Evolutionary conservation across 2,888 invertebrate species (phyloP), one percentile per base, ranked within the genome.

Genomic region (Volucella zonaria): DNA sequence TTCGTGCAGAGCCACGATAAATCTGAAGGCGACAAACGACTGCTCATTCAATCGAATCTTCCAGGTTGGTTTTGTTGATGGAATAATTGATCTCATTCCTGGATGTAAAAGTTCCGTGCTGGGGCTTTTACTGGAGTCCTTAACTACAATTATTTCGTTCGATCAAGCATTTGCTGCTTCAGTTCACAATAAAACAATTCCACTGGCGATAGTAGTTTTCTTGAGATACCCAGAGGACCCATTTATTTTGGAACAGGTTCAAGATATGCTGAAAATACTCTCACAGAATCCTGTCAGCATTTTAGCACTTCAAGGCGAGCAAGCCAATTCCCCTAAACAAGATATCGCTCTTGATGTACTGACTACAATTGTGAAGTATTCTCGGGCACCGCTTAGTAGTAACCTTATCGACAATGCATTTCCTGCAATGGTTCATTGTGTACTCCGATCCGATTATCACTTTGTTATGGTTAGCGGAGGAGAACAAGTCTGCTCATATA

Each of bases 211-310:
- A 82, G 95, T 95, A 4, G 93, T 94, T 1, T 95, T 95, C 88
- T 92, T 95, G 0, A 95, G 95, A 89, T 94, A 94, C 88, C 93
- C 93, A 4, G 93, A 93, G 71, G 95, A 95, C 91, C 95, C 95
- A 0, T 93, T 93, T 52, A 92, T 95, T 62, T 92, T 94, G 12
- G 92, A 93, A 76, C 91, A 94, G 52, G 93, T 94, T 6, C 94
- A 95, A 88, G 94, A 95, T 78, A 93, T 95, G 70, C 93, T 95
- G 47, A 94, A 93, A 88, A 94, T 93, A 49, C 90, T 95, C 8
- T 94, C 94, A 2, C 92, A 93, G 88, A 95, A 94, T 90, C 93
- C 93, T 62, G 93, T 77, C 4, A 91, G 90, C 87, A 95, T 95
- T 59, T 82, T 92, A 8, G 87, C 89, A 8, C 77, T 91, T 8